These are phyloP conservation scores for Agrochola litura DNA, from an alignment of 2,888 invertebrate species.

Conservation along the genomic window DNA sequence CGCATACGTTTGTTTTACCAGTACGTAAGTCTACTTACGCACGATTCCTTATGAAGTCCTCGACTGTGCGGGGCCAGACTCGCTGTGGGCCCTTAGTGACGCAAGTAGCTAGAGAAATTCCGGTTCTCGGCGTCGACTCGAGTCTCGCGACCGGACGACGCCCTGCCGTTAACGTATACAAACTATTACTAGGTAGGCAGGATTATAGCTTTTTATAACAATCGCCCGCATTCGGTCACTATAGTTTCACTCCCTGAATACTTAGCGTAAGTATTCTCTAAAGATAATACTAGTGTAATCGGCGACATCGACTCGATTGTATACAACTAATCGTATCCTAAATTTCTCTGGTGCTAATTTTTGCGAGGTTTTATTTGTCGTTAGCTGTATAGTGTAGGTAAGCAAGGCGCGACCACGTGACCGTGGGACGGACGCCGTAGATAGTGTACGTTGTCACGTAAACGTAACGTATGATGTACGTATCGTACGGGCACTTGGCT, in stretches of 20 bases:
- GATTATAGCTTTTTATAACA: slow-evolving; percentile 64
- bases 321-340: slow-evolving; percentile 74
- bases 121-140: slow-evolving; percentile 44
- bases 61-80: slow-evolving; percentile 64
- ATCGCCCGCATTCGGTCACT: slow-evolving; percentile 68
- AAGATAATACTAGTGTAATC: slow-evolving; percentile 68
- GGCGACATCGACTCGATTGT: slow-evolving; percentile 77
- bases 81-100: slow-evolving; percentile 68
- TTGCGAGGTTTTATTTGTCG: slow-evolving; percentile 72
- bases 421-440: slow-evolving; percentile 45
- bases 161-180: slow-evolving; percentile 50
- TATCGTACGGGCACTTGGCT: slow-evolving; percentile 23
- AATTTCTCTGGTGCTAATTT: slow-evolving; percentile 85
- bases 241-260: slow-evolving; percentile 59
- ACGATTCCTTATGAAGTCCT: slow-evolving; percentile 56
- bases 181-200: slow-evolving; percentile 59
- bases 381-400: slow-evolving; percentile 59
- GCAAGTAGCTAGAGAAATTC: slow-evolving; percentile 67
- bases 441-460: slow-evolving; percentile 40
- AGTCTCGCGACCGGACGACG: slow-evolving; percentile 35
- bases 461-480: slow-evolving; percentile 30
- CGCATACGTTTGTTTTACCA: slow-evolving; percentile 25
- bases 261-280: slow-evolving; percentile 65
- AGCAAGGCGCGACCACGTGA: slow-evolving; percentile 37
- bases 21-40: slow-evolving; percentile 49